Base-by-base conservation (phyloP, 1,140 invertebrate species). In the Oppia nitens region DNA sequence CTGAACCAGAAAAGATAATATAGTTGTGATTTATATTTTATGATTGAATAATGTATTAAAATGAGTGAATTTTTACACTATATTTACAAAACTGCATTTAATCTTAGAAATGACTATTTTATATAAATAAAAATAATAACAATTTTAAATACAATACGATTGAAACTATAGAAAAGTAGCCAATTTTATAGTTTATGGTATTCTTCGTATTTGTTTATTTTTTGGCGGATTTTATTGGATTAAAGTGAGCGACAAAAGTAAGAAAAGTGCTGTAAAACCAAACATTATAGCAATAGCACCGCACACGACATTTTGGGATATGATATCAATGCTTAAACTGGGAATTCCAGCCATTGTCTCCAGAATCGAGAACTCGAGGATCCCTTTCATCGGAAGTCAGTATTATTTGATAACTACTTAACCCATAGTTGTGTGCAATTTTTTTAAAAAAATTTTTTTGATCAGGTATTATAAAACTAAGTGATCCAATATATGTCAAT, bases 171-270 rank as follows among this genome's bases (percentile, higher is more conserved):
- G 55, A 9, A 25, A 2, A 6, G 28, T 45, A 17, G 32, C 11
- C 20, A 27, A 32, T 45, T n/a, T 40, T 27, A 3, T 49, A 3
- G 28, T 14, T 2, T 50, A 45, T 12, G 29, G 17, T 25, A 2
- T 40, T 12, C 4, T 56, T 23, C 56, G 56, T 2, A 12, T 20
- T 4, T 11, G 1, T 12, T 53, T 58, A 9, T 58, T 58, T 24
- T 49, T 58, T 47, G 48, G 9, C 21, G 56, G 56, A 12, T 58
- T 58, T 24, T 58, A 58, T 53, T 58, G 56, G 56, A 58, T 58
- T 12, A 26, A 29, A 20, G 28, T 58, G 20, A 28, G 26, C 26
- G 56, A 58, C 23, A 21, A 53, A 26, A 24, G 59, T 54, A 11
- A 14, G 17, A 2, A 4, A 25, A 21, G 51, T 53, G n/a, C 27